Conservation (phyloP, 2,113 vertebrate genomes). For the Anas platyrhynchos region DNA sequence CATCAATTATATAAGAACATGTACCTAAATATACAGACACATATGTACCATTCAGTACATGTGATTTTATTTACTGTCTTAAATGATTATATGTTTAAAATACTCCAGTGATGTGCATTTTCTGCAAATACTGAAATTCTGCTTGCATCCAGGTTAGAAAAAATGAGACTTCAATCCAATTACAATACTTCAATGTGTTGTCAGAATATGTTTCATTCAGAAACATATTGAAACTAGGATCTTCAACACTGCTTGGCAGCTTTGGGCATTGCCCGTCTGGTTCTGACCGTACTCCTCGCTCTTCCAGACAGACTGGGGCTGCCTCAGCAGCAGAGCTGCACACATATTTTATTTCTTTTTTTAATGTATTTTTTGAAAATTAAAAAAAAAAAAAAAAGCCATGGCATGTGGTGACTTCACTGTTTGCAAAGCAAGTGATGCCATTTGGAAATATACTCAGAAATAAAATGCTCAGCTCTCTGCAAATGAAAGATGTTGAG, state of each 20-base stretch:
- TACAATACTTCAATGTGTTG: neutral
- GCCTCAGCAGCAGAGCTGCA: neutral
- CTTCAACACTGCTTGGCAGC: neutral
- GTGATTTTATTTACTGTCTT: neutral
- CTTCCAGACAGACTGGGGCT: neutral
- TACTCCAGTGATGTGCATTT: neutral
- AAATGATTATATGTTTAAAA: neutral
- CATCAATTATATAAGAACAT: neutral
- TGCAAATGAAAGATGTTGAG: neutral
- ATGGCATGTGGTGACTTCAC: fast-evolving
- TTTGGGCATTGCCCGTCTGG: neutral
- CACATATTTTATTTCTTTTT: too few species aligned
- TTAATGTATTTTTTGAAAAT: neutral
- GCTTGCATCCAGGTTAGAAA: neutral
- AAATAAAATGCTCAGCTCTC: fast-evolving
- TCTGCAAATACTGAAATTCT: neutral
- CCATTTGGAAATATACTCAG: neutral
- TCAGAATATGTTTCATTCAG: neutral
- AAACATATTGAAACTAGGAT: neutral
- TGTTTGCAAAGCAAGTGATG: neutral
- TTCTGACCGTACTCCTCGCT: neutral
- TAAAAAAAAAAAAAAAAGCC: neutral
- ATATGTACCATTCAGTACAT: neutral
- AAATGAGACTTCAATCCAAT: neutral
- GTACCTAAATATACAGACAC: neutral